Evolutionary conservation across 2,113 vertebrate species (phyloP), one percentile per base, ranked within the genome.

Genomic region (Dendrocopos noguchii): DNA sequence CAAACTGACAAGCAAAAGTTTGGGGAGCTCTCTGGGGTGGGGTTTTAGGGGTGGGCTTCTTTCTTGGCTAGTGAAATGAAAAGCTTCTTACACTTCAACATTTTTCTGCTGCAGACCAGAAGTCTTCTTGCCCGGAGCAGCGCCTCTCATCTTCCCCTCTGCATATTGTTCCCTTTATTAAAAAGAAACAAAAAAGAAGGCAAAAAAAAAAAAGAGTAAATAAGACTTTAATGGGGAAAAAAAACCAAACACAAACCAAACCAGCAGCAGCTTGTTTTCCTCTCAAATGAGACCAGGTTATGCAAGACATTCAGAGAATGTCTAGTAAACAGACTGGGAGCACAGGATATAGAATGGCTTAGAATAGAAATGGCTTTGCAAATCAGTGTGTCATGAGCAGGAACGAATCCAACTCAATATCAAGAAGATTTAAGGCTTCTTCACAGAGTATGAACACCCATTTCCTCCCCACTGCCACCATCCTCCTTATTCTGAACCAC

Each of bases 111-210:
- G 98, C 96, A 99, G 98, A 96, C 99, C 97, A 96, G 99, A 98
- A 85, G 99, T 98, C 97, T 99, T 99, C 98, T 99, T 99, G 97
- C 99, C 99, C 14, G 99, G 99, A 95, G 99, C 99, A 97, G 99
- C 99, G 78, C 99, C 99, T 98, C 99, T 99, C 99, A 99, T 99
- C 98, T 99, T 99, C 94, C 99, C 99, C 97, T 99, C 99, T 97
- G 99, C 99, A 99, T 99, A 99, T 77, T 99, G 99, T 96, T 99
- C 99, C 99, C 99, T 99, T 94, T 21, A 91, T 44, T 44, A 44
- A 44, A 44, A 6, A 15, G 14, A 44, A 74, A 87, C 29, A 95
- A 96, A 74, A 80, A 73, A 14, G 39, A 39, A 39, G 39, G 39
- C 39, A 95, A 97, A 74, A 87, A n/a, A 95, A 96, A 74, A 83